Percentiles rank a stretch among this genome's conserved stretches.
phyloP scores from a whole-genome alignment of 2,888 invertebrate genomes.

The Scaeva pyrastri region DNA sequence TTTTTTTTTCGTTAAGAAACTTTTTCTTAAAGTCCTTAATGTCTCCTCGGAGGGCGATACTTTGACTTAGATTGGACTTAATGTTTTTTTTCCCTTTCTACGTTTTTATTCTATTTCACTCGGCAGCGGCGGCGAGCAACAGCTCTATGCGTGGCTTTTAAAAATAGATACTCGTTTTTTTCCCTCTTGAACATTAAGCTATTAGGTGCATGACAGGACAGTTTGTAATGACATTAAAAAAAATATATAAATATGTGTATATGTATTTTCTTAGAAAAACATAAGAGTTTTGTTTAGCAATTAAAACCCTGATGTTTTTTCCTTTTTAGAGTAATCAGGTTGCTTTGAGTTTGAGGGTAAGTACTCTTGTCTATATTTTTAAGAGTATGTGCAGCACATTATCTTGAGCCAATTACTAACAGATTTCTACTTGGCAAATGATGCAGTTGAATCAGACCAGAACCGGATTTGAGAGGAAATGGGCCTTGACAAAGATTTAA shows the following conservation, averaged over 20 bases:
- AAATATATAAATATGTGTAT: not conserved
- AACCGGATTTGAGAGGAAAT: not conserved
- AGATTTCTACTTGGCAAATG: not conserved
- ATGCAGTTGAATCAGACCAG: not conserved
- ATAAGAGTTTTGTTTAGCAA: slow-evolving; percentile 23
- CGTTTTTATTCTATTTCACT: not conserved
- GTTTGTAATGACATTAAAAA: slow-evolving; percentile 43
- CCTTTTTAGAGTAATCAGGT: not conserved
- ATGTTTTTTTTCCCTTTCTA: slow-evolving; percentile 25
- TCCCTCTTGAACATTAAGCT: slow-evolving; percentile 12
- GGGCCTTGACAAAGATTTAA: too few species aligned
- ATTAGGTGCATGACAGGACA: slow-evolving; percentile 38
- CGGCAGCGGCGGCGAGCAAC: not conserved
- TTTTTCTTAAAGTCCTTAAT: slow-evolving; percentile 61
- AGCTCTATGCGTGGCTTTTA: slow-evolving; percentile 5
- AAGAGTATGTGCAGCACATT: not conserved
- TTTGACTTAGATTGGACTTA: slow-evolving; percentile 52
- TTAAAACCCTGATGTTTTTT: slow-evolving; percentile 9
- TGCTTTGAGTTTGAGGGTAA: not conserved
- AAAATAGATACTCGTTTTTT: slow-evolving; percentile 1
- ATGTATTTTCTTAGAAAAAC: not conserved
- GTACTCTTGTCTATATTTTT: not conserved
- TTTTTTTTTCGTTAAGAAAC: slow-evolving; percentile 5
- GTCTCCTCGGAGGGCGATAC: slow-evolving; percentile 61
- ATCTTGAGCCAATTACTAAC: not conserved